These are phyloP conservation scores for Oreochromis aureus DNA, from an alignment of 2,113 vertebrate species.

Conservation along the genomic window DNA sequence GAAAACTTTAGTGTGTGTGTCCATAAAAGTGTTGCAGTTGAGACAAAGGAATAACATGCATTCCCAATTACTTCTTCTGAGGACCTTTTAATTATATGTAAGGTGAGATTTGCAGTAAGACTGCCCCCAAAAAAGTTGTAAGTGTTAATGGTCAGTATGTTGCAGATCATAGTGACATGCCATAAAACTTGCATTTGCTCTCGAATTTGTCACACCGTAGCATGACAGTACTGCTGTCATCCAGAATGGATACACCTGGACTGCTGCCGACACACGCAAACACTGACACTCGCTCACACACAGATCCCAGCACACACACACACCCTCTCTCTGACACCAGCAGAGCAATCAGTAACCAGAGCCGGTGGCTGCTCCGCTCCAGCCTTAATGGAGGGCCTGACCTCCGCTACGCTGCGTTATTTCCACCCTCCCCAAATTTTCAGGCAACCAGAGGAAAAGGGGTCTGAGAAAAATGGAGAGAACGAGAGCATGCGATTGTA, in stretches of 20 bases:
- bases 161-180: neutral
- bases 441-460: slow-evolving; percentile 32
- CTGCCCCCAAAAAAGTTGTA: neutral
- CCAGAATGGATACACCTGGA: slow-evolving; percentile 19
- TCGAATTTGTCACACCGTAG: neutral
- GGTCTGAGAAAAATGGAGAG: slow-evolving; percentile 17
- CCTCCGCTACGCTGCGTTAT: slow-evolving; percentile 61
- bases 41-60: slow-evolving; percentile 15
- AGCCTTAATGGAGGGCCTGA: slow-evolving; percentile 70
- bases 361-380: slow-evolving; percentile 47
- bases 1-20: neutral
- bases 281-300: neutral
- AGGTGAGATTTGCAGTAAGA: neutral
- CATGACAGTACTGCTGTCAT: neutral
- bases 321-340: neutral
- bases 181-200: slow-evolving; percentile 4
- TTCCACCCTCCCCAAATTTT: slow-evolving; percentile 61
- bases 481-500: slow-evolving; percentile 14
- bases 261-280: neutral
- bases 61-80: slow-evolving; percentile 7
- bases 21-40: neutral
- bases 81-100: slow-evolving; percentile 16
- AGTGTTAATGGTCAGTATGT: neutral
- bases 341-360: slow-evolving; percentile 53
- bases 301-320: neutral